Base-by-base conservation (phyloP, 2,888 invertebrate species). In the Perdita meconis region DNA sequence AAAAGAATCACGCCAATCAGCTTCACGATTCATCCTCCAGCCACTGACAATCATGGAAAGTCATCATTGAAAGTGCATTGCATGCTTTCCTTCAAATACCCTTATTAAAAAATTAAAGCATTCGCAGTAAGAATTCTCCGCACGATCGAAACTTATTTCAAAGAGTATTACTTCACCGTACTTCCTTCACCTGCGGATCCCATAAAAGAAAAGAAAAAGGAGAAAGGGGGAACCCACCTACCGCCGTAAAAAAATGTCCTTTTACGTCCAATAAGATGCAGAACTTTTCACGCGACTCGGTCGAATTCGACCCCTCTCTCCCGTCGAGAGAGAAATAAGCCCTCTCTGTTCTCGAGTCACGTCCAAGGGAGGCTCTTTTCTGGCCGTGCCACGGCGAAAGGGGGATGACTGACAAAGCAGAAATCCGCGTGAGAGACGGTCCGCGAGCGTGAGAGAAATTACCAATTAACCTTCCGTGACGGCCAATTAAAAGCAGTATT, bases 391-490 rank as follows among this genome's bases (percentile, higher is more conserved):
- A 38, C 59, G 13, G 61, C 44, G 42, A 65, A 69, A 69, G 69
- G 51, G 79, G 78, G 78, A 69, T 73, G 66, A n/a, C 68, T 47
- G 71, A 78, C 80, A 73, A 80, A 66, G 73, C 68, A 72, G 68
- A 69, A 73, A 80, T 78, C 80, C 69, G 73, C 78, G 80, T 73
- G 80, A 78, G 69, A 80, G 69, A 80, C 61, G 64, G n/a, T 63
- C 34, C 34, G 26, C 19, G 38, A 80, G 61, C 80, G 80, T 80
- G 73, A 78, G 78, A 80, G 78, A 78, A 80, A 76, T 71, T 55
- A 68, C 78, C 66, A 72, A 72, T 78, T 78, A 78, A 75, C 76
- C 66, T 51, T 56, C 66, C 64, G 50, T 55, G 60, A 63, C 66
- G 59, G 44, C 60, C 71, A 76, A 76, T 76, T 79, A 71, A 71